Evolutionary conservation across 2,888 invertebrate genomes (phyloP).

Genomic region (Perizoma flavofasciatum): DNA sequence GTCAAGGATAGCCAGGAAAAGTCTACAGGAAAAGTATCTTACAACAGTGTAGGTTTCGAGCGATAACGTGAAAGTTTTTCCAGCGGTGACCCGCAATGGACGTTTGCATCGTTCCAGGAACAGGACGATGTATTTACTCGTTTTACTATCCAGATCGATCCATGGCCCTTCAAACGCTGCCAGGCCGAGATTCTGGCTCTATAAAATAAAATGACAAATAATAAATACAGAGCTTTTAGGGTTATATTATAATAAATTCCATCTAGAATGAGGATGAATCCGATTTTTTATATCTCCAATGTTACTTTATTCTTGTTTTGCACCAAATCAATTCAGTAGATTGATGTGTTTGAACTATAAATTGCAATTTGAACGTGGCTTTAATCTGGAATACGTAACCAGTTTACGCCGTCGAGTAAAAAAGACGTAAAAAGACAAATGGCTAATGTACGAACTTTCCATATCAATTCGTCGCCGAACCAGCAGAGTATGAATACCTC

Average conservation of each 20-base stretch:
- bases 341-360: conserved; percentile 31
- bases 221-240: neutral
- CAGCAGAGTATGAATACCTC: conserved; percentile 80
- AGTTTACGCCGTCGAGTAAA: conserved; percentile 25
- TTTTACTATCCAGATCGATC: conserved; percentile 63
- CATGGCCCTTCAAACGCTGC: conserved; percentile 82
- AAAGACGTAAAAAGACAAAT: conserved; percentile 29
- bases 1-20: no score
- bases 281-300: conserved; percentile 1
- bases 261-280: no score
- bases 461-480: conserved; percentile 79
- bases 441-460: conserved; percentile 60
- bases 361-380: conserved; percentile 28
- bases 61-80: conserved; percentile 80
- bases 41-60: conserved; percentile 80
- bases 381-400: conserved; percentile 31
- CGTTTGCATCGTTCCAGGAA: conserved; percentile 79
- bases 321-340: conserved; percentile 29
- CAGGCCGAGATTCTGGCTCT: conserved; percentile 76
- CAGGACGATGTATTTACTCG: conserved; percentile 67
- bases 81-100: conserved; percentile 78
- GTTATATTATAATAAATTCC: neutral
- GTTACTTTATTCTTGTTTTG: conserved; percentile 19
- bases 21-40: conserved; percentile 40
- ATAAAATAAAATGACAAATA: conserved; percentile 28